Evolutionary conservation across 2,113 vertebrate genomes (phyloP).

Genomic region (Telmatochromis sp.): DNA sequence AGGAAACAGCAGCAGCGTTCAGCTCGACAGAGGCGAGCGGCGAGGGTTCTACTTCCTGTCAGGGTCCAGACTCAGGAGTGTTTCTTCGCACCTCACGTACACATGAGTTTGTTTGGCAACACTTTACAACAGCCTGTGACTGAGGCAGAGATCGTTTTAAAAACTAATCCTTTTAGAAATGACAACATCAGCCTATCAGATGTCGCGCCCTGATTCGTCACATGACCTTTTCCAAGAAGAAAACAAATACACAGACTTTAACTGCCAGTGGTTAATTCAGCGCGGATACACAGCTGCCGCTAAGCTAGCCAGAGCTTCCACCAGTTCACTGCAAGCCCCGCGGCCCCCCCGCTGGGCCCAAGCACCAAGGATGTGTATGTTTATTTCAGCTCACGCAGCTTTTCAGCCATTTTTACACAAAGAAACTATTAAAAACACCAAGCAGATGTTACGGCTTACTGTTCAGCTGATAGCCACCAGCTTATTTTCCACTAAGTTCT

Average conservation of each 20-base stretch:
- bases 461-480: not conserved
- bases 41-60: not conserved
- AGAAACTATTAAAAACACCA: fast-evolving
- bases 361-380: fast-evolving
- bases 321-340: not conserved
- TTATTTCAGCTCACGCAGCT: fast-evolving
- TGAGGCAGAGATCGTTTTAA: fast-evolving
- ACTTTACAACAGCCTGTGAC: not conserved
- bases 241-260: not conserved
- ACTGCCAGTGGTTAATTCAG: not conserved
- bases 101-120: not conserved
- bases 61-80: not conserved
- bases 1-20: not conserved
- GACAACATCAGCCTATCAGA: not conserved
- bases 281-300: not conserved
- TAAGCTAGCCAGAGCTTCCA: not conserved
- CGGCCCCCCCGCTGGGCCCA: fast-evolving
- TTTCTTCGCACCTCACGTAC: fast-evolving
- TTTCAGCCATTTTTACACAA: not conserved
- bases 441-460: fast-evolving
- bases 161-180: fast-evolving
- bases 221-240: not conserved
- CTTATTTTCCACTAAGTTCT: fast-evolving
- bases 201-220: not conserved
- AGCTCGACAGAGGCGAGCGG: not conserved